Percentiles rank a stretch among this genome's conserved stretches.
Evolutionary conservation across 2,888 invertebrate genomes (phyloP).

Genomic region (Pardosa pseudoannulata): DNA sequence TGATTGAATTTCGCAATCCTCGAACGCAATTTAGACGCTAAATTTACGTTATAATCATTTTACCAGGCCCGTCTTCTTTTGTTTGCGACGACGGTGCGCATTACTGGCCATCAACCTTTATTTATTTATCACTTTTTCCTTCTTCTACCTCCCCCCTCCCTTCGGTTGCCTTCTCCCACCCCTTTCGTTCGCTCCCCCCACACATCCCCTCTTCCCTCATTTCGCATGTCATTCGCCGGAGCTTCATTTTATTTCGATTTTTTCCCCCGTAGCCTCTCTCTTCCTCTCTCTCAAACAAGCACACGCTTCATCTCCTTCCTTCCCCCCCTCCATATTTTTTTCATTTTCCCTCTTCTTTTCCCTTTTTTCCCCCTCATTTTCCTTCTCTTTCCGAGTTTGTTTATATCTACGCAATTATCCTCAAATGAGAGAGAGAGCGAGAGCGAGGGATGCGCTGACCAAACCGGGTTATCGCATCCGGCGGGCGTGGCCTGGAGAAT

Average conservation of each 20-base stretch:
- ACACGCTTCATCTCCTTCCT: no score
- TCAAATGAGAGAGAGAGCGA: constrained; percentile 38
- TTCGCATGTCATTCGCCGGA: constrained; percentile 53
- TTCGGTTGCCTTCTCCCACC: background rate
- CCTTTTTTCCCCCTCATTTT: constrained; percentile 1
- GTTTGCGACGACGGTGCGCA: constrained; percentile 65
- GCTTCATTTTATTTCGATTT: constrained; percentile 27
- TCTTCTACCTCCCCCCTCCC: background rate
- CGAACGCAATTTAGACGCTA: constrained; percentile 73
- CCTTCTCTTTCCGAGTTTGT: constrained; percentile 40
- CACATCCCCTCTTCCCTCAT: background rate
- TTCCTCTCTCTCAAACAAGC: no score
- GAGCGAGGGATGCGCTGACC: background rate
- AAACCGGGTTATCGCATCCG: constrained; percentile 60
- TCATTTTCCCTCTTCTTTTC: background rate
- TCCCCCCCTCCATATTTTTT: constrained; percentile 17
- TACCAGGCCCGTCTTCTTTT: constrained; percentile 64
- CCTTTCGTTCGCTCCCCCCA: background rate
- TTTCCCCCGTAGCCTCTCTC: background rate
- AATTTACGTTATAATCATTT: constrained; percentile 73
- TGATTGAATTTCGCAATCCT: constrained; percentile 73
- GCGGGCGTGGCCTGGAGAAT: background rate
- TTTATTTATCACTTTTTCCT: constrained; percentile 69
- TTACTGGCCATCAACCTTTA: constrained; percentile 68
- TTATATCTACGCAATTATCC: constrained; percentile 65